Percentiles rank a stretch among this genome's conserved stretches.
phyloP scores from a whole-genome alignment of 2,113 vertebrate genomes.

The Anseranas semipalmata region DNA sequence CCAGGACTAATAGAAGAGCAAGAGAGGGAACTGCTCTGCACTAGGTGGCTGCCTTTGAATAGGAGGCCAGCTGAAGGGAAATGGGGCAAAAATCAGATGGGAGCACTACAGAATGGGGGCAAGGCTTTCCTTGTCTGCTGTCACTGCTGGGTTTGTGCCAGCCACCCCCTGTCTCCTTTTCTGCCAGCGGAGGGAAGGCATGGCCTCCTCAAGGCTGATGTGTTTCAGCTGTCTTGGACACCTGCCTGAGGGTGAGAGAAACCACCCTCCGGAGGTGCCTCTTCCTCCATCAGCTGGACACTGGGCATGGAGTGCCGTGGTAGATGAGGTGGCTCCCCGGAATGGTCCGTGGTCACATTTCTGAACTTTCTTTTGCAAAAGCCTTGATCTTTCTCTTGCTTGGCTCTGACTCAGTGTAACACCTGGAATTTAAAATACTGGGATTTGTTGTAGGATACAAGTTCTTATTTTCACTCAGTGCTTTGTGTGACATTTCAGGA shows the following conservation, averaged over 20 bases:
- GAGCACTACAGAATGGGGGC: background rate
- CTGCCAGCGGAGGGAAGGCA: background rate
- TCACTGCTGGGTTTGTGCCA: background rate
- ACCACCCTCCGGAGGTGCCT: background rate
- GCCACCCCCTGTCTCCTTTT: background rate
- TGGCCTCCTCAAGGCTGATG: background rate
- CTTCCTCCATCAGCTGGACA: background rate
- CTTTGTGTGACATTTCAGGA: background rate
- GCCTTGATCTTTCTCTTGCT: background rate
- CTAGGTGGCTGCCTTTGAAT: background rate
- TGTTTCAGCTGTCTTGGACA: background rate
- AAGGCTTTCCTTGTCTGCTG: background rate
- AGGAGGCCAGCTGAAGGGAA: background rate
- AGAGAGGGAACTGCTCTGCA: background rate
- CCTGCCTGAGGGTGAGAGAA: background rate
- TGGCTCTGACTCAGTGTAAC: background rate
- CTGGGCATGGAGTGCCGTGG: background rate
- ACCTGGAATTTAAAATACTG: background rate
- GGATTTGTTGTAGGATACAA: background rate
- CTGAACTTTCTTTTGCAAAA: background rate
- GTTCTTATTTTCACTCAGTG: background rate
- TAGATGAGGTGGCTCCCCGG: too few species aligned
- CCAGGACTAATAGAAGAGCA: background rate
- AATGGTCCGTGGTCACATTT: background rate
- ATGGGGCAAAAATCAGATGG: rapidly evolving